Evolutionary conservation across 2,888 invertebrate species (phyloP), one percentile per base, ranked within the genome.

Genomic region (Napeogenes inachia): DNA sequence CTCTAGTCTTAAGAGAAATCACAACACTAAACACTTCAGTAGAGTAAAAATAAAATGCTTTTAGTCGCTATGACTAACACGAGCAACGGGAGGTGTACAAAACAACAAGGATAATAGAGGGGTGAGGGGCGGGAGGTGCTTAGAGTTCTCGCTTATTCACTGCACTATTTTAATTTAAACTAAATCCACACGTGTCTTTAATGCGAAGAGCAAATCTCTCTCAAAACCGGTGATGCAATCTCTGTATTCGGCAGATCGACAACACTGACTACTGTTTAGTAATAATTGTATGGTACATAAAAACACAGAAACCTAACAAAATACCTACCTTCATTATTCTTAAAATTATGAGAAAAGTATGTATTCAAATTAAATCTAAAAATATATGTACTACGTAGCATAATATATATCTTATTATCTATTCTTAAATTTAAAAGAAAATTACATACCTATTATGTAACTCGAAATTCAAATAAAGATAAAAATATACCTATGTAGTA

Each of bases 111-210:
- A 66, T 56, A 60, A 59, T 62, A 62, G 60, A 57, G 68, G 69
- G 67, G 70, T 67, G 63, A 71, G 35, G 55, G 21, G 45, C 58
- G 57, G 45, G 53, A 63, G 10, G 73, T 61, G 65, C 56, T 70
- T 74, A 63, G 66, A 71, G 73, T 56, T 54, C 56, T 55, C 73
- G 82, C 80, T 84, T 84, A 85, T 81, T 85, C 85, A 84, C 81
- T 73, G 75, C 72, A 82, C 85, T 85, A 85, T 85, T 85, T 84
- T 82, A 79, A 85, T 80, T 80, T 82, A 78, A 73, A 78, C 78
- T 78, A 80, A 77, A 80, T 79, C 76, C 81, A 80, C 81, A 80
- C 84, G 74, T 76, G 79, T 75, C 79, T 73, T 75, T 74, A 70
- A 70, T 72, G 67, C 67, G 69, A 69, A 71, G 69, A 72, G 71